phyloP scores from a whole-genome alignment of 2,113 vertebrate species.

The Delphinus delphis region DNA sequence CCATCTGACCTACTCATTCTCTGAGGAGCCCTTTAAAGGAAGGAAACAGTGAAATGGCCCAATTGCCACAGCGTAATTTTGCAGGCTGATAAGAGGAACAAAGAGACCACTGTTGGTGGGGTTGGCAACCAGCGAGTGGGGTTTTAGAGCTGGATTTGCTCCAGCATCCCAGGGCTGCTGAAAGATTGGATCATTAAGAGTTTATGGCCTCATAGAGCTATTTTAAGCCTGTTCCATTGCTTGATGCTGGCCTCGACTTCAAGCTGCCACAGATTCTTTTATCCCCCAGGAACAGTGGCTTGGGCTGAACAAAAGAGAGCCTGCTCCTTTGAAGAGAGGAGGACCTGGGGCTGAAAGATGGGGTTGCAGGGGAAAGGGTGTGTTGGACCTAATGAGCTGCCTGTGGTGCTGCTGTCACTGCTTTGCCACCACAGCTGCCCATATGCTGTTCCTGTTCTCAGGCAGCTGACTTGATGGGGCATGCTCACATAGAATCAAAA shows the following conservation, averaged over 20 bases:
- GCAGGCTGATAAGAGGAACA: constrained; percentile 51
- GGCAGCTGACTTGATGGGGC: neutral
- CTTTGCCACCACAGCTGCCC: neutral
- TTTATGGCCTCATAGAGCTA: constrained; percentile 78
- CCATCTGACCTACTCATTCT: neutral
- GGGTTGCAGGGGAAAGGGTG: neutral
- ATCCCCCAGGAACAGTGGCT: constrained; percentile 72
- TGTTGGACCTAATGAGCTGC: neutral
- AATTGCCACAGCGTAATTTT: constrained; percentile 27
- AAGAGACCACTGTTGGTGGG: constrained; percentile 33
- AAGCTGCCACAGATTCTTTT: constrained; percentile 76
- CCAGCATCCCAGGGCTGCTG: constrained; percentile 76
- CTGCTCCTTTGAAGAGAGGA: neutral
- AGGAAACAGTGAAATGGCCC: neutral
- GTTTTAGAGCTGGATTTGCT: constrained; percentile 78
- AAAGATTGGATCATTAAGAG: constrained; percentile 83
- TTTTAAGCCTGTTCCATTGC: constrained; percentile 81
- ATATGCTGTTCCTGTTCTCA: neutral
- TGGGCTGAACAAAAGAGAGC: constrained; percentile 76
- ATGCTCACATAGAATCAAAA: neutral
- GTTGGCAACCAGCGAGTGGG: neutral
- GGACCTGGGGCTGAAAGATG: neutral
- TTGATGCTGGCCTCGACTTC: constrained; percentile 77
- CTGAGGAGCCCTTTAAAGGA: neutral
- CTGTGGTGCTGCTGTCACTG: neutral